These are phyloP conservation scores for Cyanocitta stelleri DNA, from an alignment of 2,113 vertebrate species.

Conservation along the genomic window DNA sequence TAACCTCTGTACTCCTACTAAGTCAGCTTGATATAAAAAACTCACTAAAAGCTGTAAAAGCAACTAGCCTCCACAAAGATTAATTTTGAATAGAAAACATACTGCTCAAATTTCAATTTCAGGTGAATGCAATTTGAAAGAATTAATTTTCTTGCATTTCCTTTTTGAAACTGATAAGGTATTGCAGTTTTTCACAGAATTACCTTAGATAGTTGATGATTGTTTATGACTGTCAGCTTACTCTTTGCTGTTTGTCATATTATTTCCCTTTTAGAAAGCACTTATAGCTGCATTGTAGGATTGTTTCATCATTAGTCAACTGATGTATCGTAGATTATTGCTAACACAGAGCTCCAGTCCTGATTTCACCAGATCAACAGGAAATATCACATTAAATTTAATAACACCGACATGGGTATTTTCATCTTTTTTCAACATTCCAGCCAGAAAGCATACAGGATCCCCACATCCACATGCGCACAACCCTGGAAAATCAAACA, in stretches of 20 bases:
- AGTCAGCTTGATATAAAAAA: neutral
- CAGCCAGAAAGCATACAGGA: neutral
- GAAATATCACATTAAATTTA: neutral
- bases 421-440: neutral
- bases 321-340: neutral
- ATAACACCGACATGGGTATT: neutral
- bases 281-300: neutral
- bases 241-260: neutral
- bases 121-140: neutral
- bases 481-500: neutral
- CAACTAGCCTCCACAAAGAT: neutral
- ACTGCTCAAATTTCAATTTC: neutral
- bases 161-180: neutral
- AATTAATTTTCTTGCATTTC: neutral
- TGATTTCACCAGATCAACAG: neutral
- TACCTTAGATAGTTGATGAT: constrained; percentile 24
- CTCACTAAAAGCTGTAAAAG: neutral
- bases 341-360: neutral
- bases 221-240: neutral
- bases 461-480: neutral
- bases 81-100: neutral
- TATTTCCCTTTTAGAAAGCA: neutral
- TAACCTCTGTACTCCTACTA: neutral
- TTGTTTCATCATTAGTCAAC: neutral
- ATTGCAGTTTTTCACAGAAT: neutral